Evolutionary conservation across 2,888 invertebrate genomes (phyloP).

Genomic region (Gnatocerus cornutus): DNA sequence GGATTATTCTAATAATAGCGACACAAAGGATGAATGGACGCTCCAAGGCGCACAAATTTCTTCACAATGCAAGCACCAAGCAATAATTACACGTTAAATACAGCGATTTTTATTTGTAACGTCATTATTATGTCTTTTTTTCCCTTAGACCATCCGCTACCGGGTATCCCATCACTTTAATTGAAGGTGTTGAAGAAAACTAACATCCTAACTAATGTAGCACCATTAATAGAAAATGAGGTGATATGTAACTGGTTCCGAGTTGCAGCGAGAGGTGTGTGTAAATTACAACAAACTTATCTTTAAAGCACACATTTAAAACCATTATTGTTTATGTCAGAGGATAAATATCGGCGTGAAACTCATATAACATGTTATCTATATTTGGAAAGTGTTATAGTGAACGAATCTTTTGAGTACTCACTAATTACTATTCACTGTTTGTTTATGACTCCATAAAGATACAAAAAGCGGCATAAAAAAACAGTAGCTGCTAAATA

Average conservation of each 20-base stretch:
- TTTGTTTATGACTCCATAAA: background rate
- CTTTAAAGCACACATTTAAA: background rate
- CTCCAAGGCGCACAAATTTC: slow-evolving; percentile 28
- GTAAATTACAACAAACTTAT: slow-evolving; percentile 5
- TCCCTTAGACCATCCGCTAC: slow-evolving; percentile 4
- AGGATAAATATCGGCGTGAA: background rate
- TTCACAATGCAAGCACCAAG: slow-evolving; percentile 9
- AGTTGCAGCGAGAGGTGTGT: background rate
- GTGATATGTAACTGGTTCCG: slow-evolving; percentile 8
- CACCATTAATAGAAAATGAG: background rate
- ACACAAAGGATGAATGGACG: slow-evolving; percentile 33
- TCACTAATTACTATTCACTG: background rate
- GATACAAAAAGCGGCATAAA: background rate
- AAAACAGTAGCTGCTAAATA: background rate
- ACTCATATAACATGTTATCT: background rate
- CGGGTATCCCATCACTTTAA: background rate
- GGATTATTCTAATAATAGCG: slow-evolving; percentile 37
- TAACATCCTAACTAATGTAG: background rate
- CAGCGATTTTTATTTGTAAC: slow-evolving; percentile 25
- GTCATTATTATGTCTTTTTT: background rate
- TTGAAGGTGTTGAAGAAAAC: background rate
- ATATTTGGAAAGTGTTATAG: slow-evolving; percentile 5
- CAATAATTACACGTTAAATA: slow-evolving; percentile 41
- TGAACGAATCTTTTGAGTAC: background rate
- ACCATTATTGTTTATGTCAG: slow-evolving; percentile 8